Conservation (phyloP, 2,888 invertebrate genomes). For the Ichneumoninae sp. region DNA sequence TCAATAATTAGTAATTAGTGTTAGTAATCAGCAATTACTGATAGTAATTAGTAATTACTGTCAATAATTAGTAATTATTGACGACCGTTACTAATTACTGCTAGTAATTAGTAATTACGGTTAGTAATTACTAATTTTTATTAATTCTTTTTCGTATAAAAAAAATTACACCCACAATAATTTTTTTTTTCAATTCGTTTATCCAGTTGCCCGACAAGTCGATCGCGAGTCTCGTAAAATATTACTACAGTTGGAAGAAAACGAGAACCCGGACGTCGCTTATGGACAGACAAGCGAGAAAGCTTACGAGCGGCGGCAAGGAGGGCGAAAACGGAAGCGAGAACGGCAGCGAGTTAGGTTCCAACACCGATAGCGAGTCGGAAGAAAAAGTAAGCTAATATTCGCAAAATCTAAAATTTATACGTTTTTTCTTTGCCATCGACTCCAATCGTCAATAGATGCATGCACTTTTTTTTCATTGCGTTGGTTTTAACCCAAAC, state of each 20-base stretch:
- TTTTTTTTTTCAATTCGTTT: conserved; percentile 54
- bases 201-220: conserved; percentile 97
- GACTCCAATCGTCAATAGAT: conserved; percentile 48
- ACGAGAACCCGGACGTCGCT: conserved; percentile 95
- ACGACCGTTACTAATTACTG: neutral
- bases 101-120: too few relatives aligned
- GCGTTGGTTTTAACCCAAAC: conserved; percentile 38
- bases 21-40: too few relatives aligned
- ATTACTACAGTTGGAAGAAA: conserved; percentile 99
- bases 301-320: conserved; percentile 89
- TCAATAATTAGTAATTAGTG: too few relatives aligned
- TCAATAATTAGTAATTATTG: neutral
- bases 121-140: neutral
- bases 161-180: neutral
- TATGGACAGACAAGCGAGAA: conserved; percentile 94
- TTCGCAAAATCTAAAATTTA: conserved; percentile 57
- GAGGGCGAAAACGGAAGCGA: conserved; percentile 90
- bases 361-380: conserved; percentile 94
- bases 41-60: too few relatives aligned
- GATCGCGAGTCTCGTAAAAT: conserved; percentile 97
- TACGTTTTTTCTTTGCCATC: conserved; percentile 66
- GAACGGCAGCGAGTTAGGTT: conserved; percentile 92
- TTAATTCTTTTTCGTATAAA: neutral
- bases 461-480: conserved; percentile 42
- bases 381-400: conserved; percentile 92